A percentile compares a stretch with the other conserved stretches of the same genome.
Evolutionary conservation across 1,140 invertebrate genomes (phyloP).

Genomic region (Drosophila carrolli): DNA sequence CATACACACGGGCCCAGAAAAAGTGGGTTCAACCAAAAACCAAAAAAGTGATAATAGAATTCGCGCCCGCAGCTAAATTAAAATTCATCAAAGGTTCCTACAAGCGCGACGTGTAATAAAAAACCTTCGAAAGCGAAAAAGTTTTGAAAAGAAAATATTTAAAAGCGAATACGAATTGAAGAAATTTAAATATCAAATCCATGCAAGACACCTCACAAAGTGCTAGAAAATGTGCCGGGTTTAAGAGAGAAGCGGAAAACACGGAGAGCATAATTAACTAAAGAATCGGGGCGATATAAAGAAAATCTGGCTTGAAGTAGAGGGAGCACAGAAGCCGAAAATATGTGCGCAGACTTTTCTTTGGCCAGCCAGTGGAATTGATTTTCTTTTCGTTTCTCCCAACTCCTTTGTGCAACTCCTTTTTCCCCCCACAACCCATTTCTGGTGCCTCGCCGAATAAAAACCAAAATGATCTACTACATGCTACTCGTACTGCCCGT

Average conservation of each 20-base stretch:
- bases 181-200: slow-evolving; percentile 29
- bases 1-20: slow-evolving; percentile 12
- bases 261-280: slow-evolving; percentile 48
- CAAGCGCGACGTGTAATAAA: slow-evolving; percentile 35
- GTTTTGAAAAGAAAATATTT: slow-evolving; percentile 5
- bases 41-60: slow-evolving; percentile 64
- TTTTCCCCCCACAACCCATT: slow-evolving; percentile 2
- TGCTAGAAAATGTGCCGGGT: slow-evolving; percentile 55
- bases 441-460: slow-evolving; percentile 8
- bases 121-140: slow-evolving; percentile 11
- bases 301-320: slow-evolving; percentile 34
- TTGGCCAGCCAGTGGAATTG: slow-evolving; percentile 61
- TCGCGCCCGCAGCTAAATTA: slow-evolving; percentile 46
- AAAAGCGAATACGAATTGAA: slow-evolving; percentile 1
- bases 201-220: slow-evolving; percentile 15
- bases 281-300: slow-evolving; percentile 7
- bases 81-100: slow-evolving; percentile 65
- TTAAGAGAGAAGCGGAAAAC: slow-evolving; percentile 13
- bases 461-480: slow-evolving; percentile 31
- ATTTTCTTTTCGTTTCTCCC: slow-evolving; percentile 63
- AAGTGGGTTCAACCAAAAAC: slow-evolving; percentile 32
- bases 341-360: slow-evolving; percentile 69
- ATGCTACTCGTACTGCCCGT: slow-evolving; percentile 18
- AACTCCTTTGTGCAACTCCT: slow-evolving; percentile 1
- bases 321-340: slow-evolving; percentile 51